phyloP scores from a whole-genome alignment of 2,113 vertebrate species.

The Cebus imitator region DNA sequence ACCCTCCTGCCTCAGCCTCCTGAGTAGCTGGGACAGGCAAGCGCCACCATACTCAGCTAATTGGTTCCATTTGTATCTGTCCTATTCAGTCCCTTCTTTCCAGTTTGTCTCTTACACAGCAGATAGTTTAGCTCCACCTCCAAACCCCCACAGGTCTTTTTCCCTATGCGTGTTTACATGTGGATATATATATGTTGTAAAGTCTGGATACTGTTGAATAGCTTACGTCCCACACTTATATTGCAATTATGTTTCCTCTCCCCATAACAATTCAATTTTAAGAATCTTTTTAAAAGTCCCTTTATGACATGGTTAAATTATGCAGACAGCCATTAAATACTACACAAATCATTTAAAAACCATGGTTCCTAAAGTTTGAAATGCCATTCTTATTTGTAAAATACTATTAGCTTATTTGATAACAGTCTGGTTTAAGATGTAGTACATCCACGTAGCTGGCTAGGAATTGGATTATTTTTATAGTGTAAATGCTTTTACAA shows the following conservation, averaged over 20 bases:
- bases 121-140: neutral
- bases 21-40: too few species aligned
- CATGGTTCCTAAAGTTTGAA: slow-evolving; percentile 15
- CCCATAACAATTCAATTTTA: neutral
- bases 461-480: neutral
- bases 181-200: neutral
- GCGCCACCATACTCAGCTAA: too few species aligned
- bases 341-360: slow-evolving; percentile 15
- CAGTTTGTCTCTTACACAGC: neutral
- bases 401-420: neutral
- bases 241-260: neutral
- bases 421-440: neutral
- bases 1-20: too few species aligned
- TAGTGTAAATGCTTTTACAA: neutral
- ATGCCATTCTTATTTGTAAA: neutral
- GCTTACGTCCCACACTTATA: neutral
- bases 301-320: slow-evolving; percentile 18
- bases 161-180: neutral
- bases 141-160: neutral
- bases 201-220: neutral
- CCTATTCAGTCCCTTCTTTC: neutral
- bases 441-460: neutral
- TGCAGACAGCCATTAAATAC: slow-evolving; percentile 5
- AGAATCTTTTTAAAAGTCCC: neutral
- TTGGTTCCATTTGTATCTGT: neutral